Evolutionary conservation across 2,797 vertebrate genomes (phyloP), one percentile per base, ranked within the genome.

Genomic region (Acipenser ruthenus): DNA sequence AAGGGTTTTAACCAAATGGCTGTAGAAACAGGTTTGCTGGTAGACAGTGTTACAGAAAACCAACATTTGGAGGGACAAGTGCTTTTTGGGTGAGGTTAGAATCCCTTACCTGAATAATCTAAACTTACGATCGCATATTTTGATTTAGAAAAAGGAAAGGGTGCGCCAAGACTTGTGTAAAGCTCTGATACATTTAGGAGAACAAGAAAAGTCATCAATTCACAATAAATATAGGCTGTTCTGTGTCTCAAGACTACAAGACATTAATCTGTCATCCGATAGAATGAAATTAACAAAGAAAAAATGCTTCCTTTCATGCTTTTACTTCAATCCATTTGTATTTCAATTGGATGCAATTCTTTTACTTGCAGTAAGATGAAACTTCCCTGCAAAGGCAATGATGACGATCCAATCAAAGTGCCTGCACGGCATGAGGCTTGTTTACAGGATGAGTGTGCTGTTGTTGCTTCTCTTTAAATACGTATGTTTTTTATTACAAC

Each of bases 361-460:
- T 76, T 76, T 74, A 74, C 72, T 74, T 67, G 64, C 10, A 6
- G 64, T 69, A 72, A 77, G 74, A 74, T 74, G 75, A 74, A 18
- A 70, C 68, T 53, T 13, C 65, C 37, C 56, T 48, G 65, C 64
- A 15, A 62, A 52, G 50, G 56, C 59, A 73, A 67, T 69, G 67
- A 72, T 79, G 77, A 78, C 70, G 74, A 67, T 67, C 72, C 68
- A 72, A 73, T 72, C 70, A 73, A 73, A 78, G 67, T 70, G 61
- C 65, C 65, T 69, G 62, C 68, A 49, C 64, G 50, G 37, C 62
- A 67, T 61, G 60, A 63, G n/a, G 63, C 62, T 64, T 59, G 74
- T 74, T 76, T 79, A 67, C 65, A 67, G 18, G 18, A 18, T 18
- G 18, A 18, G 18, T 2, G 18, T 37, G 37, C 37, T 37, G 37